A percentile compares a stretch with the other conserved stretches of the same genome.
These are phyloP conservation scores for Anarsia innoxiella DNA, from an alignment of 2,888 invertebrate genomes.

Conservation along the genomic window DNA sequence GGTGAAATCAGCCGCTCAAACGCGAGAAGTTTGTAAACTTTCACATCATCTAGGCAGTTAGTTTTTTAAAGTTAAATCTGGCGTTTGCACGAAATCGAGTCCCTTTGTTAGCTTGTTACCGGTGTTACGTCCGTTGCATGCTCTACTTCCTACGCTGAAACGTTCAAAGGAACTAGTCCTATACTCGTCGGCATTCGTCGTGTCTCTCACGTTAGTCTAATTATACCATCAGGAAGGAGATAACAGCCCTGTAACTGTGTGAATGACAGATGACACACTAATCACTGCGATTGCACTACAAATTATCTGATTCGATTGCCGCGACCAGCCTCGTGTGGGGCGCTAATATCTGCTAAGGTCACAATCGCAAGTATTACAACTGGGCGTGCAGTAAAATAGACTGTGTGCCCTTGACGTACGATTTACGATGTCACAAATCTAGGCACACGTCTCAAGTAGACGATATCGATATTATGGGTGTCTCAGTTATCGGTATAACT, in stretches of 20 bases:
- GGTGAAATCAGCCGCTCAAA: constrained; percentile 3
- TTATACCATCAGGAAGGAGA: constrained; percentile 4
- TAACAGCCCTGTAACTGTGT: not conserved
- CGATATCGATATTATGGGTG: constrained; percentile 14
- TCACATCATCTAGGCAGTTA: not conserved
- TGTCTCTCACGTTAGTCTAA: constrained; percentile 1
- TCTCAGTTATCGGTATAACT: constrained; percentile 9
- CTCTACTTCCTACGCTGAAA: constrained; percentile 49
- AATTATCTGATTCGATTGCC: constrained; percentile 4
- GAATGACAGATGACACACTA: not conserved
- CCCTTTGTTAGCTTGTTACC: constrained; percentile 3
- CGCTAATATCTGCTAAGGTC: constrained; percentile 29
- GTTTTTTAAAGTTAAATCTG: not conserved
- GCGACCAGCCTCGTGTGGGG: constrained; percentile 10
- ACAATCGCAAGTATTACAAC: constrained; percentile 18
- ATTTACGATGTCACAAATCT: constrained; percentile 23
- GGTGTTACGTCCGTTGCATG: constrained; percentile 27
- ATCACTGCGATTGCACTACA: constrained; percentile 4
- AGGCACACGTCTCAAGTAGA: constrained; percentile 3
- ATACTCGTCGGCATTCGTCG: not conserved
- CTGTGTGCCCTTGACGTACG: constrained; percentile 28
- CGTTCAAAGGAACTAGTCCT: constrained; percentile 6
- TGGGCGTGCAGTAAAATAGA: constrained; percentile 17
- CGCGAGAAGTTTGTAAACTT: not conserved
- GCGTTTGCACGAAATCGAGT: not conserved